Percentiles rank a stretch among this genome's conserved stretches.
phyloP scores from a whole-genome alignment of 2,113 vertebrate genomes.

The Arizona elegans region DNA sequence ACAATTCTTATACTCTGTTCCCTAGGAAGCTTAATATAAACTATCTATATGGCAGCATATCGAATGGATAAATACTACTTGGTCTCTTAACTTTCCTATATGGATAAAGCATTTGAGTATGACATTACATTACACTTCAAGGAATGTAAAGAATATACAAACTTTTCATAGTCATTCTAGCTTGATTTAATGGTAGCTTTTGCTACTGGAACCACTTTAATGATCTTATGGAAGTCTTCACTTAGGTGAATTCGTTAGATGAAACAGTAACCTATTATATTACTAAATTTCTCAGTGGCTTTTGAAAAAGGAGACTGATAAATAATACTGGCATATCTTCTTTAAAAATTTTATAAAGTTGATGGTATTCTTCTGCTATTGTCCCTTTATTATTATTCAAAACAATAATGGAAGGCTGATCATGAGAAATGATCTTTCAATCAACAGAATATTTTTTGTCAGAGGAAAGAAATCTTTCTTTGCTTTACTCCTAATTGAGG shows the following conservation, averaged over 20 bases:
- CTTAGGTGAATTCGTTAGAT: not conserved
- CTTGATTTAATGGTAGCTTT: not conserved
- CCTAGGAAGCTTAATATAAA: constrained; percentile 69
- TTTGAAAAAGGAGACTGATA: not conserved
- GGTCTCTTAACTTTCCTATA: not conserved
- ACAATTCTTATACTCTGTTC: constrained; percentile 64
- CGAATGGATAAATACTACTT: not conserved
- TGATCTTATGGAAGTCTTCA: not conserved
- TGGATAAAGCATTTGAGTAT: not conserved
- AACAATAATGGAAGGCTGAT: not conserved
- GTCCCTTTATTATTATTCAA: not conserved
- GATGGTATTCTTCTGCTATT: not conserved
- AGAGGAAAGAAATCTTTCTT: not conserved
- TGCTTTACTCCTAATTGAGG: not conserved
- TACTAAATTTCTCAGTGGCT: not conserved
- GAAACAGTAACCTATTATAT: not conserved
- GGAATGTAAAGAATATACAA: not conserved
- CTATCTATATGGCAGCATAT: constrained; percentile 48
- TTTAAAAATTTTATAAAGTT: not conserved
- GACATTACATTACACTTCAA: not conserved
- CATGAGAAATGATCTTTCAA: not conserved
- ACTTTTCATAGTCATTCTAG: not conserved
- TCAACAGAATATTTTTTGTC: not conserved
- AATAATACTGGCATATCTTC: not conserved
- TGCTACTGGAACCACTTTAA: not conserved